These are phyloP conservation scores for Coturnix japonica DNA, from an alignment of 2,113 vertebrate species.

Conservation along the genomic window DNA sequence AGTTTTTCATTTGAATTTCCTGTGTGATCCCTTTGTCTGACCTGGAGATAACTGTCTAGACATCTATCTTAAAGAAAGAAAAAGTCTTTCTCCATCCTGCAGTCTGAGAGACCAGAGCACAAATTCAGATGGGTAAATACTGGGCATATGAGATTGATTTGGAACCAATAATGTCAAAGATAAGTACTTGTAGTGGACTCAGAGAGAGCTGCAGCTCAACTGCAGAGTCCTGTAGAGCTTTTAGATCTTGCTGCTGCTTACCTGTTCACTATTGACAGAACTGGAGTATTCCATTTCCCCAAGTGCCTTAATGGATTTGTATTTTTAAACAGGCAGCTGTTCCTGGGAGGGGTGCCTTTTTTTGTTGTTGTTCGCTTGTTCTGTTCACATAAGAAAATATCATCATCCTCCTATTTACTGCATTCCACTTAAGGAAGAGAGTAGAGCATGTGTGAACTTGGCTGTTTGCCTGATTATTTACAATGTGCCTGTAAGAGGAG, in stretches of 20 bases:
- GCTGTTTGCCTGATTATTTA: background rate
- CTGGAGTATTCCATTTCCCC: conserved; percentile 14
- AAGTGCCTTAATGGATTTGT: conserved; percentile 41
- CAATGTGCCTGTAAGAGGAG: background rate
- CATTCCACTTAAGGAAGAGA: background rate
- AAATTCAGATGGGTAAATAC: conserved; percentile 16
- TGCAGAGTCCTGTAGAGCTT: background rate
- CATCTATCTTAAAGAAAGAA: background rate
- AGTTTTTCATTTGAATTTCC: conserved; percentile 44
- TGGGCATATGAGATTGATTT: conserved; percentile 45
- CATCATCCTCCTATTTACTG: background rate
- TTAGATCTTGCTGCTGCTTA: conserved; percentile 8
- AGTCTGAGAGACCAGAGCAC: conserved; percentile 24
- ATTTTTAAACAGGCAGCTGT: conserved; percentile 28
- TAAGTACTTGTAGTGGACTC: background rate
- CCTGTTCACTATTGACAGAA: background rate
- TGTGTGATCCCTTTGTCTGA: conserved; percentile 48
- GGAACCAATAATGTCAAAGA: conserved; percentile 21
- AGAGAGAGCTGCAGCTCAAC: background rate
- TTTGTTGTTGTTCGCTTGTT: conserved; percentile 13
- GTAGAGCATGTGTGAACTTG: background rate
- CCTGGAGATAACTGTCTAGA: conserved; percentile 69
- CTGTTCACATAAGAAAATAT: background rate
- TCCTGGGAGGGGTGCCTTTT: background rate
- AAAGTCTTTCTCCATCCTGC: background rate